Conservation (phyloP, 2,113 vertebrate genomes). For the Perca fluviatilis region DNA sequence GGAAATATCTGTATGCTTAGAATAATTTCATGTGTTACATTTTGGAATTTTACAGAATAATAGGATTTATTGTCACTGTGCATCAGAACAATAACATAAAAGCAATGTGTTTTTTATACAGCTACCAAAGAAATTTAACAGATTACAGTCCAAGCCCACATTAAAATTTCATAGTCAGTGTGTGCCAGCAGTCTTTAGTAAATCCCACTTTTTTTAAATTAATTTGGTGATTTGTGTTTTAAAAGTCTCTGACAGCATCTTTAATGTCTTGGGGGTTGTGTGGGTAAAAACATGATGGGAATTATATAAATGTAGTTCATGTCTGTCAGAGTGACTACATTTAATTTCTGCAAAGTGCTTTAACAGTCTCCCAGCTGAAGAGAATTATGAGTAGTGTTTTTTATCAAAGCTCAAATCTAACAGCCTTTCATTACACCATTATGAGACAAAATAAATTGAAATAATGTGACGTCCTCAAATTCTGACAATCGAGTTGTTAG, state of each 20-base stretch:
- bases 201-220: conserved; percentile 12
- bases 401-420: conserved; percentile 22
- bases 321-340: conserved; percentile 15
- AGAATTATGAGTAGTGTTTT: neutral
- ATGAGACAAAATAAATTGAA: conserved; percentile 5
- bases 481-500: conserved; percentile 1
- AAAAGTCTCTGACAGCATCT: conserved; percentile 9
- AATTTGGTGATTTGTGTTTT: conserved; percentile 17
- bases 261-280: conserved; percentile 6
- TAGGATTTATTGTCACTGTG: neutral
- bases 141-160: conserved; percentile 12
- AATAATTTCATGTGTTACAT: neutral
- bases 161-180: neutral
- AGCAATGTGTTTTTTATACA: conserved; percentile 1
- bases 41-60: neutral
- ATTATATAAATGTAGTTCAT: conserved; percentile 30
- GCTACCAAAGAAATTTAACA: neutral
- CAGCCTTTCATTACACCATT: conserved; percentile 17
- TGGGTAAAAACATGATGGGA: conserved; percentile 16
- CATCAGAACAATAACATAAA: conserved; percentile 6
- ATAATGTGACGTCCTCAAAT: neutral
- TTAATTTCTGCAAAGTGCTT: neutral
- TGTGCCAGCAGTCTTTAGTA: neutral
- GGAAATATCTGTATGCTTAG: neutral
- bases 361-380: neutral